These are phyloP conservation scores for Brassicogethes aeneus DNA, from an alignment of 2,888 invertebrate species.

Conservation along the genomic window DNA sequence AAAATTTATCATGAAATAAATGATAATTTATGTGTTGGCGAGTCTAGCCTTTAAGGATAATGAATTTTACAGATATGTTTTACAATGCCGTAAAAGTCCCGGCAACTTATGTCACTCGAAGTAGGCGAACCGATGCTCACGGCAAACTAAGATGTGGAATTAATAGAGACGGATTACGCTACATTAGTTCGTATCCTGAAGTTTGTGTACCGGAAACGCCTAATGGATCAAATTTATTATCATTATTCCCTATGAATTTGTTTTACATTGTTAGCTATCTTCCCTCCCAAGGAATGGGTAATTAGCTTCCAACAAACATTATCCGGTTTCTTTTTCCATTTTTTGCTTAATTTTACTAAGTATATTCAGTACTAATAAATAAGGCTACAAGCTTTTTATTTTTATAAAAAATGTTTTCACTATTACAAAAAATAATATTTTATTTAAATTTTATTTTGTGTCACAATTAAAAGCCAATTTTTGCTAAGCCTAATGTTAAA, in stretches of 20 bases:
- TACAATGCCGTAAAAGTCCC: constrained; percentile 31
- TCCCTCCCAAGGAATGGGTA: too few relatives aligned
- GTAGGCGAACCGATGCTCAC: constrained; percentile 20
- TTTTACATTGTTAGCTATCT: too few relatives aligned
- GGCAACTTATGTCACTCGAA: constrained; percentile 24
- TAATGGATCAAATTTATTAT: constrained; percentile 28
- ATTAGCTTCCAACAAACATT: too few relatives aligned
- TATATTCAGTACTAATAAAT: too few relatives aligned
- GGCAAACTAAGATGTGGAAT: constrained; percentile 26
- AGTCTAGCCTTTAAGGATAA: constrained; percentile 21
- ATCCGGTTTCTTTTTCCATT: too few relatives aligned
- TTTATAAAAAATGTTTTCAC: too few relatives aligned
- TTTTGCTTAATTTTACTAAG: too few relatives aligned
- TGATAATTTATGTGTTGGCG: constrained; percentile 14
- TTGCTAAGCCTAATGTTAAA: too few relatives aligned
- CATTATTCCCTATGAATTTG: constrained; percentile 14
- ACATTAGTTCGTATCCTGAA: constrained; percentile 23
- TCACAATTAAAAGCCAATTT: too few relatives aligned
- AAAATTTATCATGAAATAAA: background rate
- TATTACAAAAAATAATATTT: too few relatives aligned
- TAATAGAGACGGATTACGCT: constrained; percentile 27
- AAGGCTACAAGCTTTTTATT: too few relatives aligned
- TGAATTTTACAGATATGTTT: constrained; percentile 32
- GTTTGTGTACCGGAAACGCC: constrained; percentile 21
- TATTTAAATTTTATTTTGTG: too few relatives aligned